Evolutionary conservation across 2,888 invertebrate species (phyloP).

Genomic region (Temnothorax ravouxi): DNA sequence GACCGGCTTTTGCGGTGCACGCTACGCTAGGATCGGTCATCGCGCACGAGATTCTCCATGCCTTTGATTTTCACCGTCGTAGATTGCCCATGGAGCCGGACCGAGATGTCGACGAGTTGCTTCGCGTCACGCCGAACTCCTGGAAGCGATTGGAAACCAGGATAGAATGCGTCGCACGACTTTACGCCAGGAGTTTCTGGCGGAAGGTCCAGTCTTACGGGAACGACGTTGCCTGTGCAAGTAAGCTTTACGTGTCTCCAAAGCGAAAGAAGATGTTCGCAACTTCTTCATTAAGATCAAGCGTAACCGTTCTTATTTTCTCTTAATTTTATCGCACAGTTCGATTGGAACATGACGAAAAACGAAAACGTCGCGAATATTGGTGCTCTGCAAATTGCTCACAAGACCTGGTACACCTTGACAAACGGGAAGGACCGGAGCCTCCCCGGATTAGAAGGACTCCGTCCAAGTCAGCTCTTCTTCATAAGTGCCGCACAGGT

Average conservation of each 20-base stretch:
- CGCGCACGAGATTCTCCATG: conserved; percentile 87
- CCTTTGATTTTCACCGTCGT: conserved; percentile 86
- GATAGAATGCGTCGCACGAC: conserved; percentile 86
- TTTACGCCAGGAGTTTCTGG: conserved; percentile 86
- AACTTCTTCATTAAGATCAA: neutral
- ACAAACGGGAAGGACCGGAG: conserved; percentile 83
- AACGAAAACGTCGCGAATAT: conserved; percentile 88
- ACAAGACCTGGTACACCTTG: conserved; percentile 86
- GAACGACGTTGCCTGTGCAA: conserved; percentile 86
- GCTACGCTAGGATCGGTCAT: conserved; percentile 87
- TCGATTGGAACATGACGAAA: conserved; percentile 87
- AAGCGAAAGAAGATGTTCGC: neutral
- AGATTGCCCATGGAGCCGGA: conserved; percentile 83
- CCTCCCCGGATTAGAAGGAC: conserved; percentile 86
- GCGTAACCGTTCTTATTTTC: neutral
- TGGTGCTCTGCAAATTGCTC: conserved; percentile 87
- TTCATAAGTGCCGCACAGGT: conserved; percentile 87
- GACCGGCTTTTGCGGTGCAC: conserved; percentile 87
- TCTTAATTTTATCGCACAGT: conserved; percentile 78
- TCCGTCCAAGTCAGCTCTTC: conserved; percentile 87
- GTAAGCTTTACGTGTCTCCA: conserved; percentile 62
- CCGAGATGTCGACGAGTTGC: conserved; percentile 79
- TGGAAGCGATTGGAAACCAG: conserved; percentile 85
- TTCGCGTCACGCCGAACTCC: conserved; percentile 86
- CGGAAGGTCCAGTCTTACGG: conserved; percentile 86